These are phyloP conservation scores for Protaetia brevitarsis DNA, from an alignment of 1,140 invertebrate genomes.

Conservation along the genomic window DNA sequence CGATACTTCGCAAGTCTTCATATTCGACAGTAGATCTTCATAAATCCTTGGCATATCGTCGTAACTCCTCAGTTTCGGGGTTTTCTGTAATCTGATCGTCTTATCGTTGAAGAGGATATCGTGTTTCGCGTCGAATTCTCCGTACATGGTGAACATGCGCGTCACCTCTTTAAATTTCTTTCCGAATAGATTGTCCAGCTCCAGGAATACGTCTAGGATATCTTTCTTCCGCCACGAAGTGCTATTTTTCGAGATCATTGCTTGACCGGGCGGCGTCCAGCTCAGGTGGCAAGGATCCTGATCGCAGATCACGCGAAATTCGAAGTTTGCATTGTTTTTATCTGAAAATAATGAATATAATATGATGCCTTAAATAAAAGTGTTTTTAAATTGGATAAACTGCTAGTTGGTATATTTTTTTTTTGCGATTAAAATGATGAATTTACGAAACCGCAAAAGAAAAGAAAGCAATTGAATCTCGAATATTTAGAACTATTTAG, in stretches of 20 bases:
- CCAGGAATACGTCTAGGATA: slow-evolving; percentile 61
- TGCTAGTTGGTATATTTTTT: too few species aligned
- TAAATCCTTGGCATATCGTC: slow-evolving; percentile 37
- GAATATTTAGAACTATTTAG: too few species aligned
- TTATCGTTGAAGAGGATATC: slow-evolving; percentile 67
- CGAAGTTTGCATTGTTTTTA: slow-evolving; percentile 1
- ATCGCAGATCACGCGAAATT: slow-evolving; percentile 51
- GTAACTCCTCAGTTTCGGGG: slow-evolving; percentile 36
- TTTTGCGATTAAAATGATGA: too few species aligned
- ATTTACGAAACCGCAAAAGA: too few species aligned
- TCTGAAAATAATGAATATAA: not conserved
- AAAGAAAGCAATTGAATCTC: too few species aligned
- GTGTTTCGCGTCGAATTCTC: slow-evolving; percentile 57
- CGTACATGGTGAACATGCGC: slow-evolving; percentile 64
- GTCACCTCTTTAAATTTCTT: slow-evolving; percentile 57
- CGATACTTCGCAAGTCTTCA: not conserved
- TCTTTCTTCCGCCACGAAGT: slow-evolving; percentile 58
- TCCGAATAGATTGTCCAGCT: slow-evolving; percentile 67
- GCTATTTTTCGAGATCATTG: slow-evolving; percentile 57
- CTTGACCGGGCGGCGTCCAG: slow-evolving; percentile 64
- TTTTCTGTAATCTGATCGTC: slow-evolving; percentile 52
- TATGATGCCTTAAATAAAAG: too few species aligned
- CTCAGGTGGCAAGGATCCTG: slow-evolving; percentile 63
- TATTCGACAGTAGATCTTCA: slow-evolving; percentile 20
- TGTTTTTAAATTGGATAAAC: too few species aligned